Percentiles rank a stretch among this genome's conserved stretches.
These are phyloP conservation scores for Drosophila nebulosa DNA, from an alignment of 1,140 invertebrate genomes.

Conservation along the genomic window DNA sequence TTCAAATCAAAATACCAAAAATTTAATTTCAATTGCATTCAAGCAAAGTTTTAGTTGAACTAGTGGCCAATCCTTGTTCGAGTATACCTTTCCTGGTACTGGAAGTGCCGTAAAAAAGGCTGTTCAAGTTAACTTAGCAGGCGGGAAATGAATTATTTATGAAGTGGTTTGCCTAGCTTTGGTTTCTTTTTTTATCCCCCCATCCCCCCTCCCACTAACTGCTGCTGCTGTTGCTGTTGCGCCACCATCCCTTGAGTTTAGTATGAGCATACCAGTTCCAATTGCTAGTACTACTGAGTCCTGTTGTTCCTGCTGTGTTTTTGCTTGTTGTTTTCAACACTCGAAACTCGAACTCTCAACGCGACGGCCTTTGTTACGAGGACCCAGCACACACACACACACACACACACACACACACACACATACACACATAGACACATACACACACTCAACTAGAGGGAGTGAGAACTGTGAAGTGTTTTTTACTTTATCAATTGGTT, in stretches of 20 bases:
- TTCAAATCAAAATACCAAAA: no score
- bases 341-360: conserved; percentile 43
- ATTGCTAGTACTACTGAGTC: not conserved
- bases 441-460: not conserved
- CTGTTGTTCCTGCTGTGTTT: conserved; percentile 19
- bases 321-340: conserved; percentile 49
- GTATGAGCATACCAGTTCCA: not conserved
- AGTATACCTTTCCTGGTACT: conserved; percentile 9
- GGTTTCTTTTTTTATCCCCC: conserved; percentile 36
- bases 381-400: not conserved
- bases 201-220: no score
- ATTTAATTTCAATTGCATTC: no score
- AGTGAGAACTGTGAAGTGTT: conserved; percentile 52
- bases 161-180: conserved; percentile 70
- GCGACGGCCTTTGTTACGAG: conserved; percentile 66
- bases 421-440: not conserved
- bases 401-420: not conserved
- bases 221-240: not conserved
- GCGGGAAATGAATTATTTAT: conserved; percentile 81
- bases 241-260: not conserved
- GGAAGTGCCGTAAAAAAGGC: conserved; percentile 50
- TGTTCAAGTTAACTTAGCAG: conserved; percentile 70
- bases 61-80: not conserved
- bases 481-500: conserved; percentile 80
- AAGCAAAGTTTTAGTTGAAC: no score